These are phyloP conservation scores for Conger conger DNA, from an alignment of 2,113 vertebrate genomes.

Conservation along the genomic window DNA sequence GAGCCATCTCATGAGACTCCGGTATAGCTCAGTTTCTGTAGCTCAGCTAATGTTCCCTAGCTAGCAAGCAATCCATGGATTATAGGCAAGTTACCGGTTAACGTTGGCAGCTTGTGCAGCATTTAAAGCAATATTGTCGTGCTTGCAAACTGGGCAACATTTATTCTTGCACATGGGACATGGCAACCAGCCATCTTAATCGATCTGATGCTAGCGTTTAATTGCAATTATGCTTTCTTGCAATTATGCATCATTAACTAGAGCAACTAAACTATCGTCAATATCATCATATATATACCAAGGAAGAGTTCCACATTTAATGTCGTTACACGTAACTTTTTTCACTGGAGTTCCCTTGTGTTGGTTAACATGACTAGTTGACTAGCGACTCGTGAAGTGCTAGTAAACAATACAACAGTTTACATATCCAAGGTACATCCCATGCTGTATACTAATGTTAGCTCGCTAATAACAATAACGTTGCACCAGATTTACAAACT, in stretches of 20 bases:
- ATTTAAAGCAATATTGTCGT: too few relatives aligned
- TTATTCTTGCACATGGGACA: too few relatives aligned
- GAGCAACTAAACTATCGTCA: neutral
- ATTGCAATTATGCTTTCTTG: too few relatives aligned
- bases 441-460: neutral
- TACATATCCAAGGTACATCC: neutral
- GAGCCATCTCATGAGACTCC: neutral
- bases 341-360: too few relatives aligned
- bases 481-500: neutral
- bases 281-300: neutral
- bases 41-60: neutral
- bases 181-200: too few relatives aligned
- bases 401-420: neutral
- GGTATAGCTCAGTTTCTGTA: neutral
- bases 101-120: too few relatives aligned
- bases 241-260: neutral
- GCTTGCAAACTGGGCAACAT: too few relatives aligned
- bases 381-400: neutral
- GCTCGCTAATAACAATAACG: neutral
- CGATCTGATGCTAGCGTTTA: too few relatives aligned
- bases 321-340: too few relatives aligned
- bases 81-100: too few relatives aligned
- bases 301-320: neutral
- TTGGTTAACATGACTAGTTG: neutral
- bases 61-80: neutral